Base-by-base conservation (phyloP, 2,888 invertebrate species). In the Thereva nobilitata region DNA sequence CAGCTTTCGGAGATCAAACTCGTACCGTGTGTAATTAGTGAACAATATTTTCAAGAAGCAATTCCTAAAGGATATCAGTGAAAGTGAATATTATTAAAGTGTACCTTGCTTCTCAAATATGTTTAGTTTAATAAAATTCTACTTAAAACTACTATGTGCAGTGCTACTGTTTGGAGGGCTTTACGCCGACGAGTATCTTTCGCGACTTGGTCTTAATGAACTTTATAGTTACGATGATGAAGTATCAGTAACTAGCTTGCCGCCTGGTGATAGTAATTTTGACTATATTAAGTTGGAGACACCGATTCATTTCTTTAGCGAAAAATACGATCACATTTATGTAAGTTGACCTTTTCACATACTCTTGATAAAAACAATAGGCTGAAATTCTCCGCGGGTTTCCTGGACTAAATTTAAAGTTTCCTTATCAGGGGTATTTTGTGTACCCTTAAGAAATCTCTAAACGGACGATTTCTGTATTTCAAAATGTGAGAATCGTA, bases 291-390 rank as follows among this genome's bases (percentile, higher is more conserved):
- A 77, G 67, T 72, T 81, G 70, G 76, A 78, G 53, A 75, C 71
- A 41, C 92, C 95, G 1, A 85, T 96, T 65, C 83, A 86, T 57
- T 93, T 93, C 82, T 96, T 88, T 78, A 91, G 90, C 72, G 87
- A 88, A 72, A 82, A 82, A 70, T 94, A 91, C 79, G 86, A 88
- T 66, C 84, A 86, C 42, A 83, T 95, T 75, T 95, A 85, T 81
- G 95, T 96, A 83, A 94, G 95, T 93, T 49, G 9, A 49, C 41
- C 35, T 64, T 55, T 61, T 41, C 34, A 50, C 41, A 2, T 41
- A n/a, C 8, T 37, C 61, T 35, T 50, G 61, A 61, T 61, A 61
- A 61, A 35, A 23, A 40, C 7, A 61, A 61, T 50, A 35, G 9
- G 49, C 40, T 61, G 49, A 12, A 38, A 40, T 23, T 23, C 23